A percentile compares a stretch with the other conserved stretches of the same genome.
Evolutionary conservation across 2,797 vertebrate genomes (phyloP).

Genomic region (Cossypha niveicapilla): DNA sequence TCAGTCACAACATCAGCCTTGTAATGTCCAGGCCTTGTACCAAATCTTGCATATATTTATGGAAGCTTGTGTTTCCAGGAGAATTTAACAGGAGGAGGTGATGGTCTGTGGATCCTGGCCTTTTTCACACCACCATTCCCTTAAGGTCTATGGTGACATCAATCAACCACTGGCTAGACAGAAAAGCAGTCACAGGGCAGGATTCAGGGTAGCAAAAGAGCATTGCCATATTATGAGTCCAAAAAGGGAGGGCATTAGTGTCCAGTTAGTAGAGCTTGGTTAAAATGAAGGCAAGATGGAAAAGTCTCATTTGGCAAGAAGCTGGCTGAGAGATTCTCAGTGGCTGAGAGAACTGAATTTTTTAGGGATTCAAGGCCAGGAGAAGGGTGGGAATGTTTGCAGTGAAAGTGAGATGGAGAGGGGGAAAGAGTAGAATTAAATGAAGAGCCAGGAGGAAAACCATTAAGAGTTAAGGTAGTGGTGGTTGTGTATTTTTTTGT

Average conservation of each 20-base stretch:
- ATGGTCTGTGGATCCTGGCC: neutral
- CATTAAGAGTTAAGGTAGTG: neutral
- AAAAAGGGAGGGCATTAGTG: neutral
- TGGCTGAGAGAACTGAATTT: neutral
- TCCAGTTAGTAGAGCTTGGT: neutral
- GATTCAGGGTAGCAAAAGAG: neutral
- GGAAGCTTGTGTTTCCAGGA: neutral
- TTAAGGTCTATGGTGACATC: neutral
- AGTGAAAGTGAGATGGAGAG: neutral
- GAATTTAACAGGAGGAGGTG: neutral
- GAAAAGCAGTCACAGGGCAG: neutral
- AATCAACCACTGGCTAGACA: neutral
- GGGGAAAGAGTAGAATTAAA: neutral
- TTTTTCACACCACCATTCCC: neutral
- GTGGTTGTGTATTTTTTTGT: rapidly evolving
- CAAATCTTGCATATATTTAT: neutral
- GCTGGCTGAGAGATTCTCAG: neutral
- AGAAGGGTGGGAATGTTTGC: neutral
- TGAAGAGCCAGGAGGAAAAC: neutral
- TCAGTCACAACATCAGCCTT: neutral
- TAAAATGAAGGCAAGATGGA: neutral
- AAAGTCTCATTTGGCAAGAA: neutral
- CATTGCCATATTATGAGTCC: neutral
- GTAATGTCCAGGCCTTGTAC: neutral
- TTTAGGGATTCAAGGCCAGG: neutral